These are phyloP conservation scores for Bettongia penicillata DNA, from an alignment of 2,113 vertebrate species.

Conservation along the genomic window DNA sequence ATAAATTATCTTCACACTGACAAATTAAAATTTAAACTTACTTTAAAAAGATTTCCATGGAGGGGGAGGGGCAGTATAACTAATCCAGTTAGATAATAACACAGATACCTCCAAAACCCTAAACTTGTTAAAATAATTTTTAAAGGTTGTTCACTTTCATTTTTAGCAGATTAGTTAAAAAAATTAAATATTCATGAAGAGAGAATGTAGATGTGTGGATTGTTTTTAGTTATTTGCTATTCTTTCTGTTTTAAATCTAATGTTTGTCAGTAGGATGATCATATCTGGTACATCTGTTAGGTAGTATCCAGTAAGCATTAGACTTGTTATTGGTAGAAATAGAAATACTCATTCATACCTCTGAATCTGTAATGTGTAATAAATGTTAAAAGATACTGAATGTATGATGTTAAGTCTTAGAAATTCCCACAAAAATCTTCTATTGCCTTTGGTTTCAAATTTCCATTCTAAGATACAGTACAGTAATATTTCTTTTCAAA, in stretches of 20 bases:
- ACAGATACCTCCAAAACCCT: background rate
- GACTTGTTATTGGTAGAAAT: slow-evolving; percentile 6
- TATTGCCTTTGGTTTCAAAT: slow-evolving; percentile 25
- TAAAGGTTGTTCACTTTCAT: background rate
- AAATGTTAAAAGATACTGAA: slow-evolving; percentile 23
- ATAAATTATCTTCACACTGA: background rate
- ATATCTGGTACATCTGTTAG: slow-evolving; percentile 44
- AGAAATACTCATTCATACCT: background rate
- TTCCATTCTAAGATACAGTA: background rate
- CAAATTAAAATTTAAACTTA: background rate
- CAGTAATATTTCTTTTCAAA: slow-evolving; percentile 16
- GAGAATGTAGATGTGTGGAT: slow-evolving; percentile 20
- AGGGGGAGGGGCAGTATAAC: background rate
- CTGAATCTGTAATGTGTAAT: slow-evolving; percentile 21
- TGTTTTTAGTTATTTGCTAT: slow-evolving; percentile 31
- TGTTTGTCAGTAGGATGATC: slow-evolving; percentile 17
- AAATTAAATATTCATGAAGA: slow-evolving; percentile 43
- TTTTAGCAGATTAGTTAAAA: slow-evolving; percentile 53
- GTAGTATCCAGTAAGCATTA: background rate
- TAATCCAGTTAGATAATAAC: slow-evolving; percentile 5
- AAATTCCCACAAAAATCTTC: slow-evolving; percentile 36
- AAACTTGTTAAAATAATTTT: slow-evolving; percentile 20
- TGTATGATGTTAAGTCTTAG: slow-evolving; percentile 21
- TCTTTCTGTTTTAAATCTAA: slow-evolving; percentile 17
- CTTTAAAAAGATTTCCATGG: background rate